phyloP scores from a whole-genome alignment of 2,888 invertebrate genomes.

The Andrena dorsata region DNA sequence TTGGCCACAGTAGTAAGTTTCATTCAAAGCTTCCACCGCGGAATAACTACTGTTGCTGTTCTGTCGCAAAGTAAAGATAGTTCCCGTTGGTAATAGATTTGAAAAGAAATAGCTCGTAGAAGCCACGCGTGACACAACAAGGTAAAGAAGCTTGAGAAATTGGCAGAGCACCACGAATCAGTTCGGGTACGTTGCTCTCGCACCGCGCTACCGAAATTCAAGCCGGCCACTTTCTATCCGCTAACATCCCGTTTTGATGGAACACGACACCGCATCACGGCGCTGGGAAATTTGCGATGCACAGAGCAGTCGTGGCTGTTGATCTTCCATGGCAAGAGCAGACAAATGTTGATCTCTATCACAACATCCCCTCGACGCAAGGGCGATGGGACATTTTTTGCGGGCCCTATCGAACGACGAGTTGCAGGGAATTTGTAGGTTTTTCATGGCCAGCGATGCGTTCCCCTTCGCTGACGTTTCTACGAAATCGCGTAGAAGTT shows the following conservation, averaged over 20 bases:
- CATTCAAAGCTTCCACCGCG: constrained; percentile 2
- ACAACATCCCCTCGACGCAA: not conserved
- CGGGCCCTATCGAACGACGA: not conserved
- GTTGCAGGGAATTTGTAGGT: not conserved
- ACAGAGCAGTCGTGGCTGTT: constrained; percentile 25
- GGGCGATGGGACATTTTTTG: not conserved
- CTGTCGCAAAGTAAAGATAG: constrained; percentile 25
- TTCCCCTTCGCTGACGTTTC: not conserved
- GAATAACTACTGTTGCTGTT: constrained; percentile 25
- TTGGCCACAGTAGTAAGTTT: constrained; percentile 8
- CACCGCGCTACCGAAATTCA: constrained; percentile 41
- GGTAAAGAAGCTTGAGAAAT: constrained; percentile 40
- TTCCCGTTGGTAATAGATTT: too few relatives aligned
- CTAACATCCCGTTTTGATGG: constrained; percentile 39
- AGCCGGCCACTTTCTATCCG: constrained; percentile 32
- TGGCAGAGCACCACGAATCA: constrained; percentile 53
- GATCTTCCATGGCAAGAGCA: constrained; percentile 13
- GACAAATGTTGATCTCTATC: constrained; percentile 27
- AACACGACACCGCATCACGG: constrained; percentile 12
- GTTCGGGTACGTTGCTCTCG: constrained; percentile 44
- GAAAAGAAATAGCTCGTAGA: constrained; percentile 30
- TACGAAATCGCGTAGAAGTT: not conserved
- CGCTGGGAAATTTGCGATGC: constrained; percentile 27
- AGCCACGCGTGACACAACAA: constrained; percentile 31
- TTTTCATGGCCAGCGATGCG: not conserved